phyloP scores from a whole-genome alignment of 1,140 invertebrate species.

The Brachionus rotundiformis region DNA sequence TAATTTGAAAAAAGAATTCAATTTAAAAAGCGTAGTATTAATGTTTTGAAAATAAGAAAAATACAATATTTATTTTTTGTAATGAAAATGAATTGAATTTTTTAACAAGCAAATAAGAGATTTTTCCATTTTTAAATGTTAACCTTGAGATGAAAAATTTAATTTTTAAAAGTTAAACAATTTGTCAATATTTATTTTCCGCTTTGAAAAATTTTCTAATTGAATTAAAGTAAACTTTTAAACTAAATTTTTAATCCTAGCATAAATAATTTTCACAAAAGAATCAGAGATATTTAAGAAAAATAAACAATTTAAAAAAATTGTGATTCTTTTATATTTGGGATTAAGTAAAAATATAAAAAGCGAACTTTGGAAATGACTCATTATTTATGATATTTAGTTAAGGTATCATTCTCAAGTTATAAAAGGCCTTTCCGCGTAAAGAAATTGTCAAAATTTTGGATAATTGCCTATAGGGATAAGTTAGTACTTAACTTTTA shows the following conservation, averaged over 20 bases:
- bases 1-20: neutral
- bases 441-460: constrained; percentile 2
- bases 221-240: neutral
- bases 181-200: neutral
- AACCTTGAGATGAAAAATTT: neutral
- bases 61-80: too few species aligned
- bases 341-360: constrained; percentile 11
- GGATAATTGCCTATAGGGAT: constrained; percentile 1
- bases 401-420: constrained; percentile 2
- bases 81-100: too few species aligned
- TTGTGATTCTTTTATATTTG: neutral
- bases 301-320: neutral
- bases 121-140: neutral
- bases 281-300: constrained; percentile 1
- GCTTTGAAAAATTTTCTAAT: neutral
- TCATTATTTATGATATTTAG: constrained; percentile 5
- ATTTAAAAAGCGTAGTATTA: neutral
- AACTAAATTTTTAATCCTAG: constrained; percentile 6
- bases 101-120: neutral
- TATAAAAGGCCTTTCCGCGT: constrained; percentile 5
- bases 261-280: constrained; percentile 4
- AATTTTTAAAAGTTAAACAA: constrained; percentile 18
- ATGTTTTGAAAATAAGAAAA: too few species aligned
- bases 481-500: neutral
- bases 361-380: constrained; percentile 6